Conservation (phyloP, 2,797 vertebrate species). For the Microchirus variegatus region DNA sequence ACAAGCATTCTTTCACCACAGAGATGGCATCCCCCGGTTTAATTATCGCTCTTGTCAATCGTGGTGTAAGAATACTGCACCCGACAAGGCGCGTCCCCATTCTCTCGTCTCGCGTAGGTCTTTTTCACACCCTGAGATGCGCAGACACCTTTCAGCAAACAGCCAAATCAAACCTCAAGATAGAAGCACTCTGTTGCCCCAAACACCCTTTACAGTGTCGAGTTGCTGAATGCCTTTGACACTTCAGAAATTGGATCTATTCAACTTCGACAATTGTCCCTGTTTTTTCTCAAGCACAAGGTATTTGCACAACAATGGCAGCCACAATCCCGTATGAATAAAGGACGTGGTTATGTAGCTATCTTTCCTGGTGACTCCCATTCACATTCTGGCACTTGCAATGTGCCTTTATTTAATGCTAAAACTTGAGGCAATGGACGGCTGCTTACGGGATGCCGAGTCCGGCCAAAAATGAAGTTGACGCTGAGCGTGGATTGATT, state of each 20-base stretch:
- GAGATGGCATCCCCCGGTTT: conserved; percentile 77
- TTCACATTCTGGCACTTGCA: conserved; percentile 46
- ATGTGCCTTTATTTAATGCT: conserved; percentile 50
- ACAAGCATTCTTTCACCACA: conserved; percentile 62
- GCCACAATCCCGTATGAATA: conserved; percentile 64
- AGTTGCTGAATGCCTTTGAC: conserved; percentile 72
- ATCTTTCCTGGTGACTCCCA: conserved; percentile 57
- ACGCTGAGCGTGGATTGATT: conserved; percentile 36
- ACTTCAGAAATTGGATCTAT: conserved; percentile 76
- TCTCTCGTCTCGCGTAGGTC: conserved; percentile 71
- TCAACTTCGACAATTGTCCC: conserved; percentile 74
- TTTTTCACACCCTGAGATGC: conserved; percentile 74
- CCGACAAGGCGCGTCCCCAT: conserved; percentile 75
- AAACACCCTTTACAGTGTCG: conserved; percentile 71
- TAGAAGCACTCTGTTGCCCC: conserved; percentile 69
- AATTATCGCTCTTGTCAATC: conserved; percentile 83
- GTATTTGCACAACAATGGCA: conserved; percentile 79
- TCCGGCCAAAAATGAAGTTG: conserved; percentile 40
- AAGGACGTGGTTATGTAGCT: conserved; percentile 56
- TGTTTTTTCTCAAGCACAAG: conserved; percentile 66
- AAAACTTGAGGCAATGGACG: conserved; percentile 39
- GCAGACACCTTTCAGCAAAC: conserved; percentile 77
- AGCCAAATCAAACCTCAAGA: conserved; percentile 67
- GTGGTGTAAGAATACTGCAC: conserved; percentile 73
- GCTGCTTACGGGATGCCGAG: conserved; percentile 25